Percentiles rank a stretch among this genome's conserved stretches.
Evolutionary conservation across 2,888 invertebrate species (phyloP).

Genomic region (Diachrysia chrysitis): DNA sequence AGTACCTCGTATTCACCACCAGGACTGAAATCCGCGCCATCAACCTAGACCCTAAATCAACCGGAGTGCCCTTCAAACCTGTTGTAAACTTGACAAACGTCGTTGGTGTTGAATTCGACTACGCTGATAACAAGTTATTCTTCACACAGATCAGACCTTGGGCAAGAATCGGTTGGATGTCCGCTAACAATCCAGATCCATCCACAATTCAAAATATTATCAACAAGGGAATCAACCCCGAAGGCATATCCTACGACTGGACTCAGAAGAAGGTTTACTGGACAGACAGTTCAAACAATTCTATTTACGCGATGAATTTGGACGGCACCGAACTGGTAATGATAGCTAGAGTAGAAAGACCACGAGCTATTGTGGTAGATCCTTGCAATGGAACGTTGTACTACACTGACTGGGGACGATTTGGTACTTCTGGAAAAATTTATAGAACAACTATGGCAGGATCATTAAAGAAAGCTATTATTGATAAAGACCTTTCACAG

Average conservation of each 20-base stretch:
- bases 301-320: constrained; percentile 98
- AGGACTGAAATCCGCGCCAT: constrained; percentile 97
- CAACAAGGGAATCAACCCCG: constrained; percentile 95
- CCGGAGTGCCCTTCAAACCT: constrained; percentile 95
- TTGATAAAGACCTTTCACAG: constrained; percentile 97
- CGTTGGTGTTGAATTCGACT: constrained; percentile 98
- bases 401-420: constrained; percentile 98
- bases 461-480: constrained; percentile 95
- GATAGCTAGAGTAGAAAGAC: constrained; percentile 97
- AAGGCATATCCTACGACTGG: constrained; percentile 99
- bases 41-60: constrained; percentile 95
- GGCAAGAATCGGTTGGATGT: constrained; percentile 95
- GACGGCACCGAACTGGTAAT: constrained; percentile 96
- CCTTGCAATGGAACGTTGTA: constrained; percentile 98
- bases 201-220: constrained; percentile 91
- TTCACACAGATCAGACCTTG: constrained; percentile 98
- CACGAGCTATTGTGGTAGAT: constrained; percentile 98
- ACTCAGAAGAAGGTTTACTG: constrained; percentile 99
- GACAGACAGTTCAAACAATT: constrained; percentile 98
- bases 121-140: constrained; percentile 94
- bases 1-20: constrained; percentile 97
- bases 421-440: constrained; percentile 97
- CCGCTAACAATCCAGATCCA: constrained; percentile 91
- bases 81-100: constrained; percentile 96
- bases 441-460: constrained; percentile 99